phyloP scores from a whole-genome alignment of 2,888 invertebrate genomes.

The Dasypolia templi region DNA sequence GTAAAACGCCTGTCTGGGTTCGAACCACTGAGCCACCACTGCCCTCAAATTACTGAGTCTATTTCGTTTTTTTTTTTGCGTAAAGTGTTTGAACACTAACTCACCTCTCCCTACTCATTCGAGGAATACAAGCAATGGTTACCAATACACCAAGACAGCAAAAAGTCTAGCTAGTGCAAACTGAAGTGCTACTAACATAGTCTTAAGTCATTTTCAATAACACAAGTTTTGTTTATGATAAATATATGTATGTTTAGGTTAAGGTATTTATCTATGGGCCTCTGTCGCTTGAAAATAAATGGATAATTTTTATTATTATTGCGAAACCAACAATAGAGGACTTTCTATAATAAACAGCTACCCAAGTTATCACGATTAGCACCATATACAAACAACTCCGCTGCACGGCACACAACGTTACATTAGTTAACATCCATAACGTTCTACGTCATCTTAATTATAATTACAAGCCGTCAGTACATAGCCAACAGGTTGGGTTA shows the following conservation, averaged over 20 bases:
- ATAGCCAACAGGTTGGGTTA: slow-evolving; percentile 26
- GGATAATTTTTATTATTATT: too few species aligned
- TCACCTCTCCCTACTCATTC: neutral
- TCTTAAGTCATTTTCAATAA: too few species aligned
- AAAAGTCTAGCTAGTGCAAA: too few species aligned
- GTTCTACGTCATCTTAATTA: slow-evolving; percentile 39
- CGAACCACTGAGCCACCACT: too few species aligned
- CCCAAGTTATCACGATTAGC: neutral
- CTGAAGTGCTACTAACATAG: too few species aligned
- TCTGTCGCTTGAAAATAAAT: too few species aligned
- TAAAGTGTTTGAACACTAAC: neutral
- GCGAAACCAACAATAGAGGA: neutral
- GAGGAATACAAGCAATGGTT: neutral
- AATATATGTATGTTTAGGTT: too few species aligned
- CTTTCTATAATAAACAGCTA: neutral
- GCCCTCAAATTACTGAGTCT: too few species aligned
- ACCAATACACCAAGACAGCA: neutral
- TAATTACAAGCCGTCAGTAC: slow-evolving; percentile 38
- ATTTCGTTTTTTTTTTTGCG: too few species aligned
- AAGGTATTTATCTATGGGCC: too few species aligned
- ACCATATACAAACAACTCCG: neutral
- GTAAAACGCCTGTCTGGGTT: too few species aligned
- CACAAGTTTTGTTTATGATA: too few species aligned
- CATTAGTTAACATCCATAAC: slow-evolving; percentile 30
- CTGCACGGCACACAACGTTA: slow-evolving; percentile 3